phyloP scores from a whole-genome alignment of 2,113 vertebrate species.

The Festucalex cinctus region DNA sequence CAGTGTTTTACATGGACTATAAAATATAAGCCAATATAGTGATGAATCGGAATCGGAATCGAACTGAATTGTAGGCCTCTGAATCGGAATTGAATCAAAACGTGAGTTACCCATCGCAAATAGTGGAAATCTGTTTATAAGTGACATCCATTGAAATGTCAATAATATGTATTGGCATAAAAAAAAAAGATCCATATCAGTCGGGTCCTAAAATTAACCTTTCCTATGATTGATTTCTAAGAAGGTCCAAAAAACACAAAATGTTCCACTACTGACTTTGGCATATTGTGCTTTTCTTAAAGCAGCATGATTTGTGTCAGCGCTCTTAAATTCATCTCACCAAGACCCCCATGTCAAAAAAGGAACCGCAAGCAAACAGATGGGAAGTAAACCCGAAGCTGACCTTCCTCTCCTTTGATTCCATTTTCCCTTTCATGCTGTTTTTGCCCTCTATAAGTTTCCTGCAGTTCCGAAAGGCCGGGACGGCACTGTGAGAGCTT shows the following conservation, averaged over 20 bases:
- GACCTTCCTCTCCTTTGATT: constrained; percentile 36
- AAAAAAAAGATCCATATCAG: too few species aligned
- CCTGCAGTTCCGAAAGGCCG: constrained; percentile 62
- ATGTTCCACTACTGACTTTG: neutral
- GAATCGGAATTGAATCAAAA: too few species aligned
- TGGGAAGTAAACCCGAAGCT: constrained; percentile 47
- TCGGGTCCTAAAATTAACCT: neutral
- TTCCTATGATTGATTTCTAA: neutral
- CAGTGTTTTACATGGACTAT: too few species aligned
- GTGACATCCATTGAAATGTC: too few species aligned
- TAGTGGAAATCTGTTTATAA: too few species aligned
- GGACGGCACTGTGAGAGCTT: constrained; percentile 60
- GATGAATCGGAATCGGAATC: too few species aligned
- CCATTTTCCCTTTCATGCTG: constrained; percentile 40
- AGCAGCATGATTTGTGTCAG: constrained; percentile 35
- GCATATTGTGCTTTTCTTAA: neutral
- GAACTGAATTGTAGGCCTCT: too few species aligned
- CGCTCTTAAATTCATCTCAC: constrained; percentile 45
- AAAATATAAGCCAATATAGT: too few species aligned
- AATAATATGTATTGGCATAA: too few species aligned
- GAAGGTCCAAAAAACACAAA: neutral
- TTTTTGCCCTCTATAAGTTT: constrained; percentile 67
- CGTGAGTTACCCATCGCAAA: too few species aligned
- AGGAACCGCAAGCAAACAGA: constrained; percentile 53
- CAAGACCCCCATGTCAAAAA: constrained; percentile 45